Base-by-base conservation (phyloP, 2,797 vertebrate genomes). In the Arrhamphus sclerolepis region DNA sequence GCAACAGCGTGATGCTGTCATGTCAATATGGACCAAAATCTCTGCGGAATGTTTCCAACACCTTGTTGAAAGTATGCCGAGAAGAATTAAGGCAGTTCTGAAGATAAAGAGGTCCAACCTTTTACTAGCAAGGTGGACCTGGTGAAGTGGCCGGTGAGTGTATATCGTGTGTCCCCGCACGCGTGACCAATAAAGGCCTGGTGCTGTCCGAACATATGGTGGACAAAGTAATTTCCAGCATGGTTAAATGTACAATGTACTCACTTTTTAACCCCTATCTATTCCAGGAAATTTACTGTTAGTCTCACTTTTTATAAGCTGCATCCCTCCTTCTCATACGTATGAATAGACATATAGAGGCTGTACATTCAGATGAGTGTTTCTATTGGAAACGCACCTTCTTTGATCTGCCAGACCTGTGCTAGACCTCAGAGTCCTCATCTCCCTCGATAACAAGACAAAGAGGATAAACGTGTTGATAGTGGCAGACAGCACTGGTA, bases 391-490 rank as follows among this genome's bases (percentile, higher is more conserved):
- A 70, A 86, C 86, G 78, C 72, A 72, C 72, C 68, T 66, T 73
- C 72, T 72, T 66, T 75, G 83, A 81, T 80, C 81, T 73, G 84
- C 66, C 79, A 80, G 86, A 86, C 71, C 84, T 59, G 42, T 53
- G 56, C 67, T 53, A 71, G 85, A 87, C 88, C 85, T 84, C 65
- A n/a, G 78, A 87, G 83, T 83, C 78, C 88, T 90, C 83, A 86
- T 89, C 88, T 91, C 90, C 86, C 80, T 84, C 31, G 82, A 79
- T 83, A 84, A 83, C 82, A 81, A 87, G 85, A 86, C 87, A 69
- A 77, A 77, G 70, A 84, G 85, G 80, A 75, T 83, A 80, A 82
- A 93, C 73, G 92, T 93, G 92, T 93, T 93, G 92, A 94, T 92
- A 75, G 92, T 89, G 92, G 88, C 89, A 93, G 92, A 94, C 92